Conservation (phyloP, 2,797 vertebrate genomes). For the Furcifer pardalis region DNA sequence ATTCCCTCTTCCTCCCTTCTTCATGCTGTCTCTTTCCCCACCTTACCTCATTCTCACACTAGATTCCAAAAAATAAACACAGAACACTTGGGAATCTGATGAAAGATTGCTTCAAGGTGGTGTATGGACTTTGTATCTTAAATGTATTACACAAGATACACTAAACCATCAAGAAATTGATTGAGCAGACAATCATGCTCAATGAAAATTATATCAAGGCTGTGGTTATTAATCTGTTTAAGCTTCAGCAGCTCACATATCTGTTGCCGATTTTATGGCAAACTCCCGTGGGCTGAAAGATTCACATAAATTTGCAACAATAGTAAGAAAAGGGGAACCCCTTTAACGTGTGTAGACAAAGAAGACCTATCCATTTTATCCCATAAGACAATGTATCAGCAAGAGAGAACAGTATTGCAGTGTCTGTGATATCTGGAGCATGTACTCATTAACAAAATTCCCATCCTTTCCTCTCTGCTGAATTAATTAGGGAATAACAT, state of each 20-base stretch:
- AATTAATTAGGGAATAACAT: slow-evolving; percentile 28
- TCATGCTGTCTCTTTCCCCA: too few relatives aligned
- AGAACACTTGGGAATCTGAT: background rate
- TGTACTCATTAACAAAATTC: slow-evolving; percentile 21
- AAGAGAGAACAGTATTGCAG: slow-evolving; percentile 5
- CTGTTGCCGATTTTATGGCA: background rate
- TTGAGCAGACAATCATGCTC: background rate
- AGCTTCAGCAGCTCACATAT: background rate
- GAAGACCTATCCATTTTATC: background rate
- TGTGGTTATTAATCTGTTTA: slow-evolving; percentile 3
- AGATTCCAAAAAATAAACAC: slow-evolving; percentile 1
- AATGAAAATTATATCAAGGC: background rate
- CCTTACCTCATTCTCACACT: background rate
- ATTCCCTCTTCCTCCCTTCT: too few relatives aligned
- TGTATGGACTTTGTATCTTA: background rate
- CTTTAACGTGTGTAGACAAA: background rate
- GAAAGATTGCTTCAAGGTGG: background rate
- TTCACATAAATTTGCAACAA: background rate
- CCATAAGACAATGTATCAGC: background rate
- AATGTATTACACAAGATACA: accelerated
- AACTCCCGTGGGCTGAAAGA: background rate
- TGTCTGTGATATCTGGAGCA: background rate
- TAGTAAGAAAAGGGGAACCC: background rate
- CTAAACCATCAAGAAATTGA: slow-evolving; percentile 1
- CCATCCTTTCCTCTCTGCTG: background rate